A percentile compares a stretch with the other conserved stretches of the same genome.
Evolutionary conservation across 2,888 invertebrate genomes (phyloP).

Genomic region (Drosophila merina): DNA sequence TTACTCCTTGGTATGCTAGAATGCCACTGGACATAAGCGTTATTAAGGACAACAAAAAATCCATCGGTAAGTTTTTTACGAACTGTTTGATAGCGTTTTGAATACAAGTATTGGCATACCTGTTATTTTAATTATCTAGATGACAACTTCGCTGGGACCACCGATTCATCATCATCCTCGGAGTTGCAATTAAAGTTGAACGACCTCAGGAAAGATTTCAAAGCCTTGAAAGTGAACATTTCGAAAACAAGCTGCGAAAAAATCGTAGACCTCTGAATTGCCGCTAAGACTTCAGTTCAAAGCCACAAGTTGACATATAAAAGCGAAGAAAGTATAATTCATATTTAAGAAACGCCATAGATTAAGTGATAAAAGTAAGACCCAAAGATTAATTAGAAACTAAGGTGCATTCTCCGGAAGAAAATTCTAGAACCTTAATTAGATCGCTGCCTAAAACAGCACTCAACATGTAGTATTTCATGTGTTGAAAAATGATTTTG

Average conservation of each 20-base stretch:
- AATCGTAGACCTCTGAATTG: neutral
- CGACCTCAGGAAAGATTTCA: neutral
- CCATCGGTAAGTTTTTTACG: neutral
- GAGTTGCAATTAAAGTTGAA: neutral
- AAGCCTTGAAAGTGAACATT: neutral
- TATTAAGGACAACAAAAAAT: neutral
- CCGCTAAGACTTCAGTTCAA: neutral
- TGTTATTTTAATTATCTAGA: constrained; percentile 1
- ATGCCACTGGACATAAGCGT: constrained; percentile 44
- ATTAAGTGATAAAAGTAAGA: constrained; percentile 4
- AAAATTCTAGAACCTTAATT: neutral
- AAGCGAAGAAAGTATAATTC: constrained; percentile 4
- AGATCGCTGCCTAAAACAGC: neutral
- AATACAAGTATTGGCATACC: too few species aligned
- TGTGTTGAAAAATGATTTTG: constrained; percentile 11
- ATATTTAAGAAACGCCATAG: neutral
- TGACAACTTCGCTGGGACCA: neutral
- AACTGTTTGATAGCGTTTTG: neutral
- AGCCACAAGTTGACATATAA: neutral
- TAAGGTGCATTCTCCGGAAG: constrained; percentile 11
- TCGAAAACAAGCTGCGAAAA: neutral
- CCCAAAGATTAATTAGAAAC: neutral
- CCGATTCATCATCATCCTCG: neutral
- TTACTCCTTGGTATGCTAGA: constrained; percentile 33
- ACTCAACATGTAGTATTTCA: neutral